A percentile compares a stretch with the other conserved stretches of the same genome.
phyloP scores from a whole-genome alignment of 2,797 vertebrate genomes.

The Sebastes dallii region DNA sequence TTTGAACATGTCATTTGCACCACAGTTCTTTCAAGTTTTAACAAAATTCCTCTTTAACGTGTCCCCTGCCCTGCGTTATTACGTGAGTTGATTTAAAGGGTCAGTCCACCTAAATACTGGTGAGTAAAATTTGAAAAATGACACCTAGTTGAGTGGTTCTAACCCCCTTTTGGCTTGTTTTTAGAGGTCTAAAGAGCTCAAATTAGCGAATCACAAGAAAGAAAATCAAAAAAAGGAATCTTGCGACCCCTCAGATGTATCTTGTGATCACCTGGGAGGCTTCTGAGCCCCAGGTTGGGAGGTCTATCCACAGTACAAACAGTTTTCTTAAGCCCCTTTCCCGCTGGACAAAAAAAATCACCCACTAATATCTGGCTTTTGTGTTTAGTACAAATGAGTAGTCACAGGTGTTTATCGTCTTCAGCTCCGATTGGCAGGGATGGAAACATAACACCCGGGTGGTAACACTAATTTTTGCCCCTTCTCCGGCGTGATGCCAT shows the following conservation, averaged over 20 bases:
- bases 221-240: background rate
- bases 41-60: background rate
- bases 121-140: background rate
- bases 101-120: too few relatives aligned
- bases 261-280: background rate
- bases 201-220: background rate
- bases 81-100: background rate
- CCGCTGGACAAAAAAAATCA: too few relatives aligned
- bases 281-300: background rate
- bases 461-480: too few relatives aligned
- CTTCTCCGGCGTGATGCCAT: too few relatives aligned
- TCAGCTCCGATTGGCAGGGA: too few relatives aligned
- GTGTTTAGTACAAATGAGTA: background rate
- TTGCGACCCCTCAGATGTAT: background rate
- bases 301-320: background rate
- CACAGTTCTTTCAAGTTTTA: background rate
- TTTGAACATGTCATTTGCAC: background rate
- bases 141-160: background rate
- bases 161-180: too few relatives aligned
- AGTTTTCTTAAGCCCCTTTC: background rate
- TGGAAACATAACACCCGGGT: too few relatives aligned
- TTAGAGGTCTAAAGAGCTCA: background rate
- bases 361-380: background rate
- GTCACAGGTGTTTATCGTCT: background rate
- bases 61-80: background rate